phyloP scores from a whole-genome alignment of 2,113 vertebrate species.

The Xenopus tropicalis region UCB_Xtro_10.0 CM004445.2:151314001-151314500 shows the following conservation, averaged over 20 bases:
- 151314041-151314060: constrained; percentile 49
- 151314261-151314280: constrained; percentile 57
- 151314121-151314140: constrained; percentile 53
- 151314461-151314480: too few relatives aligned
- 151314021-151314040: too few relatives aligned
- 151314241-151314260: constrained; percentile 57
- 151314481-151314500: too few relatives aligned
- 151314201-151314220: background rate
- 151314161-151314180: constrained; percentile 53
- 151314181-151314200: constrained; percentile 47
- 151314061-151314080: constrained; percentile 52
- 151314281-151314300: constrained; percentile 59
- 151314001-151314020: background rate
- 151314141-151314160: constrained; percentile 56
- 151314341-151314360: too few relatives aligned
- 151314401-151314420: too few relatives aligned
- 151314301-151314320: constrained; percentile 57
- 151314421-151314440: too few relatives aligned
- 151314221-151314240: constrained; percentile 48
- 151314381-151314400: too few relatives aligned
- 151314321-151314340: background rate
- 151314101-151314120: constrained; percentile 51
- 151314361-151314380: too few relatives aligned
- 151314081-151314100: constrained; percentile 27
- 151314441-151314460: too few relatives aligned